These are phyloP conservation scores for Oreochromis mossambicus DNA, from an alignment of 2,797 vertebrate species.

Conservation along the genomic window DNA sequence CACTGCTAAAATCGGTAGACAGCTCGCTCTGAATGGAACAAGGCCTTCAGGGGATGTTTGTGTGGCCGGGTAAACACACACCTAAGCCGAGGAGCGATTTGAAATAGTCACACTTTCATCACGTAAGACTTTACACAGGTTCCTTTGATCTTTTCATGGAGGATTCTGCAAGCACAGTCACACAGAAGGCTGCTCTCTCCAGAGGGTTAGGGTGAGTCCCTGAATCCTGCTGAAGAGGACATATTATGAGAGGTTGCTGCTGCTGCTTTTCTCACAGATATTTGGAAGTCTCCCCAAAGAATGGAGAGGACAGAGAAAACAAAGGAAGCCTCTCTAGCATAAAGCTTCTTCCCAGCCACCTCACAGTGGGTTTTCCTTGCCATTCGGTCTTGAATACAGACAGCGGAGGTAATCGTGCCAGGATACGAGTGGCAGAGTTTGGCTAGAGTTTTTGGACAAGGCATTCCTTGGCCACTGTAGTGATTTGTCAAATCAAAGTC, in stretches of 20 bases:
- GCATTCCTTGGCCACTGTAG: slow-evolving; percentile 2
- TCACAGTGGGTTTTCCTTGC: slow-evolving; percentile 3
- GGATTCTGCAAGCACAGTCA: slow-evolving; percentile 2
- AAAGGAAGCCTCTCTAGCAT: background rate
- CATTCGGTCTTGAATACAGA: background rate
- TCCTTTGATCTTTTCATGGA: background rate
- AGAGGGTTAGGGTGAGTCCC: background rate
- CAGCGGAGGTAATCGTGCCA: slow-evolving; percentile 3
- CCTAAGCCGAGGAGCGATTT: background rate
- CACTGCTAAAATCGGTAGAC: background rate
- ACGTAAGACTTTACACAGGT: background rate
- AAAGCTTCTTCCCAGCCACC: background rate
- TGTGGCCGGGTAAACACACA: background rate
- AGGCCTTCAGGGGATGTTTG: background rate
- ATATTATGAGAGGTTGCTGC: background rate
- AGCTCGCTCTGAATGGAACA: background rate
- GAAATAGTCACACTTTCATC: background rate
- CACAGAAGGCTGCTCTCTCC: background rate
- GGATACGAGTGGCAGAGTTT: slow-evolving; percentile 10
- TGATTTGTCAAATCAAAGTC: slow-evolving; percentile 17
- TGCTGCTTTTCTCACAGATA: background rate
- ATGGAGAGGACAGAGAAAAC: slow-evolving; percentile 9
- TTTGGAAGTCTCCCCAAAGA: slow-evolving; percentile 14
- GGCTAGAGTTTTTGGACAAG: slow-evolving; percentile 25
- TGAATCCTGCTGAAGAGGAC: slow-evolving; percentile 5